Percentiles rank a stretch among this genome's conserved stretches.
phyloP scores from a whole-genome alignment of 2,888 invertebrate species.

The Perizoma flavofasciatum region DNA sequence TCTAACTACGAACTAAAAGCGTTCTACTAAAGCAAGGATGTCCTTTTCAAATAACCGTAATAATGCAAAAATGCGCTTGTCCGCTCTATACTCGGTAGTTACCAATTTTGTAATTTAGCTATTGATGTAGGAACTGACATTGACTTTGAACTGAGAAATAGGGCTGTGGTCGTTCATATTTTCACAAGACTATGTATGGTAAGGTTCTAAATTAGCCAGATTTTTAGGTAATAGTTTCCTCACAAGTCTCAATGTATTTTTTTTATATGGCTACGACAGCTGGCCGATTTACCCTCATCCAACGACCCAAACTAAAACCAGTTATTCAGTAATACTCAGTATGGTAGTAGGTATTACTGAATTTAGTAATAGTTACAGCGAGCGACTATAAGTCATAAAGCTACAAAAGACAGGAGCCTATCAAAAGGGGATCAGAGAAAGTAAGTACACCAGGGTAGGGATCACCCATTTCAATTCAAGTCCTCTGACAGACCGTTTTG shows the following conservation, averaged over 20 bases:
- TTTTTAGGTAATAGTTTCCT: too few relatives aligned
- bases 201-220: too few relatives aligned
- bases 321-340: too few relatives aligned
- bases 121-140: conserved; percentile 26
- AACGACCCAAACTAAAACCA: too few relatives aligned
- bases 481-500: conserved; percentile 15
- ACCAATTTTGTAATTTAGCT: conserved; percentile 40
- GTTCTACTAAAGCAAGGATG: conserved; percentile 44
- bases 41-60: conserved; percentile 57
- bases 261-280: too few relatives aligned
- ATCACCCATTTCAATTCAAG: conserved; percentile 15
- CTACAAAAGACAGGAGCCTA: conserved; percentile 3
- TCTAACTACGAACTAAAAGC: too few relatives aligned
- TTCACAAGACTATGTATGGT: too few relatives aligned
- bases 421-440: conserved; percentile 16
- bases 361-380: too few relatives aligned
- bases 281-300: too few relatives aligned
- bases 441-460: conserved; percentile 4
- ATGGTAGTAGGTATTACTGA: too few relatives aligned
- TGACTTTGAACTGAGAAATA: conserved; percentile 5
- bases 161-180: too few relatives aligned
- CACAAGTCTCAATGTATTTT: too few relatives aligned
- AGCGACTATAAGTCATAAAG: neutral
- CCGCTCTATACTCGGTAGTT: conserved; percentile 29
- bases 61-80: conserved; percentile 47